phyloP scores from a whole-genome alignment of 2,113 vertebrate genomes.

The Anguilla rostrata region DNA sequence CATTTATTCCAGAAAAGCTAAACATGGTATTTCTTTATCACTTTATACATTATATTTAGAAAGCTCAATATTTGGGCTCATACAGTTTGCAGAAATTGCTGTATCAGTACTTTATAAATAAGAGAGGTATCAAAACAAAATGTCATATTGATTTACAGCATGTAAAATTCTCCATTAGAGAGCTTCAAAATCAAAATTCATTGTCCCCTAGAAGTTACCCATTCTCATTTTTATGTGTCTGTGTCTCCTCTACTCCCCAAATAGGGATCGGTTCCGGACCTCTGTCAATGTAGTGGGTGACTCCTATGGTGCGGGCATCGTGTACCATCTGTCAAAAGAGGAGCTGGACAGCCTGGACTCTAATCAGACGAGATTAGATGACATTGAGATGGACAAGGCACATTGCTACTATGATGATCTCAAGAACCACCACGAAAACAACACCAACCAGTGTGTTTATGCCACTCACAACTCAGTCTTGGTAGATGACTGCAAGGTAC shows the following conservation, averaged over 20 bases:
- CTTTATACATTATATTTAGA: no score
- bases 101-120: not conserved
- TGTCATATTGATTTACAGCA: not conserved
- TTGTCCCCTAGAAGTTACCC: not conserved
- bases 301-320: slow-evolving; percentile 95
- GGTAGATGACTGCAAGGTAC: slow-evolving; percentile 99
- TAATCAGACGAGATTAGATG: slow-evolving; percentile 81
- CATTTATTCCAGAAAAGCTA: not conserved
- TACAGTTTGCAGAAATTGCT: not conserved
- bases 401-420: slow-evolving; percentile 83
- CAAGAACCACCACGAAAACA: slow-evolving; percentile 87
- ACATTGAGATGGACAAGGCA: slow-evolving; percentile 90
- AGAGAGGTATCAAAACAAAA: not conserved
- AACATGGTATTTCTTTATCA: no score
- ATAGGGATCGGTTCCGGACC: slow-evolving; percentile 94
- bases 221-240: slow-evolving; percentile 5
- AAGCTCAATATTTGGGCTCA: no score
- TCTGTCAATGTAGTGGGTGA: slow-evolving; percentile 97
- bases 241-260: slow-evolving; percentile 23
- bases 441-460: slow-evolving; percentile 91
- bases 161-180: no score
- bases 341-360: slow-evolving; percentile 87
- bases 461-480: slow-evolving; percentile 90
- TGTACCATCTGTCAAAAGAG: slow-evolving; percentile 92
- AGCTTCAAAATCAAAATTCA: not conserved